These are phyloP conservation scores for Mastacembelus armatus DNA, from an alignment of 2,797 vertebrate genomes.

Conservation along the genomic window DNA sequence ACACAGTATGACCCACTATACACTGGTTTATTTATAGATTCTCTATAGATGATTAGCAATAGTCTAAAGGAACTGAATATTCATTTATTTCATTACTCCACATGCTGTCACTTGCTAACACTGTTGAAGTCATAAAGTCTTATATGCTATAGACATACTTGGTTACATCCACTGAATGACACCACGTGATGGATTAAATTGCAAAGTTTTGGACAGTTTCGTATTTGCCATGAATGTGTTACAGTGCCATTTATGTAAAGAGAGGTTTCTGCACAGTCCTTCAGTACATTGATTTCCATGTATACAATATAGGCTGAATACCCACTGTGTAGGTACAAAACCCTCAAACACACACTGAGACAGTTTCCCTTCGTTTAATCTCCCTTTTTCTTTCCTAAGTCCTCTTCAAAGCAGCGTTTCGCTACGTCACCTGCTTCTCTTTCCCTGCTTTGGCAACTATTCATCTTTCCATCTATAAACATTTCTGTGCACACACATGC, in stretches of 20 bases:
- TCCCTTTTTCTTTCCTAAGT: conserved; percentile 49
- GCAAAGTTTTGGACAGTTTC: conserved; percentile 9
- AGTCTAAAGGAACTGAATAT: neutral
- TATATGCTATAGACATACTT: too few relatives aligned
- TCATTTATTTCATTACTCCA: neutral
- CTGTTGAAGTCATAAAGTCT: too few relatives aligned
- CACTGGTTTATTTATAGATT: neutral
- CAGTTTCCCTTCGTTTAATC: conserved; percentile 49
- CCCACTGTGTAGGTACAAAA: conserved; percentile 64
- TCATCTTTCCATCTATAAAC: conserved; percentile 50
- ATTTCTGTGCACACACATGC: conserved; percentile 3
- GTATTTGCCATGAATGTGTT: conserved; percentile 25
- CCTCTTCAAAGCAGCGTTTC: conserved; percentile 59
- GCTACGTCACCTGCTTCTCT: conserved; percentile 70
- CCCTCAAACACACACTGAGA: conserved; percentile 65
- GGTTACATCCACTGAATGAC: neutral
- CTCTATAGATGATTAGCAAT: neutral
- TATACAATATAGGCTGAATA: conserved; percentile 59
- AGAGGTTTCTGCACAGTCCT: conserved; percentile 47
- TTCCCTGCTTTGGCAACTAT: conserved; percentile 43
- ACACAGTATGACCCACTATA: neutral
- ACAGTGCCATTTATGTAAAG: conserved; percentile 43
- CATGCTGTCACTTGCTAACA: neutral
- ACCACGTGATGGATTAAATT: conserved; percentile 4
- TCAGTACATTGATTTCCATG: conserved; percentile 54